Evolutionary conservation across 2,113 vertebrate genomes (phyloP).

Genomic region (Thermophis baileyi): DNA sequence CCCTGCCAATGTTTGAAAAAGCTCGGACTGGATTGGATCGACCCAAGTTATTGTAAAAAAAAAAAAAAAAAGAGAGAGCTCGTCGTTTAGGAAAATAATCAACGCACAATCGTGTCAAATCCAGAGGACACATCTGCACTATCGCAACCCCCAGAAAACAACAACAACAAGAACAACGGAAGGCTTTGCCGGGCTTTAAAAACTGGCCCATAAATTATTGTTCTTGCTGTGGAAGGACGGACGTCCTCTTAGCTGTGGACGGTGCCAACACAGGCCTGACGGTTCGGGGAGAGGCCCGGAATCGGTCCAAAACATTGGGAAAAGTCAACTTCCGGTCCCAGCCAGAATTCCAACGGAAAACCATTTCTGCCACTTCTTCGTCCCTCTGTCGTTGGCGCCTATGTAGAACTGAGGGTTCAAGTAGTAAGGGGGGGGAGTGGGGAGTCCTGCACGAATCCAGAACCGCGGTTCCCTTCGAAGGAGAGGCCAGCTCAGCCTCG

Average conservation of each 20-base stretch:
- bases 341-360: neutral
- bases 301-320: neutral
- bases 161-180: neutral
- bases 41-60: neutral
- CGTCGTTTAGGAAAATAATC: neutral
- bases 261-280: neutral
- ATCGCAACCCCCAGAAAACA: neutral
- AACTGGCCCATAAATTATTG: neutral
- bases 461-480: no score
- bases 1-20: neutral
- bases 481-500: neutral
- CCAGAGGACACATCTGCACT: neutral
- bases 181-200: neutral
- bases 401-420: neutral
- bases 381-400: neutral
- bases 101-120: neutral
- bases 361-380: no score
- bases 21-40: neutral
- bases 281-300: neutral
- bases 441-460: neutral
- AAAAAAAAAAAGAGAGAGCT: no score
- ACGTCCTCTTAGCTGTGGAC: neutral
- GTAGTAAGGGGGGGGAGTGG: no score
- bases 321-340: neutral
- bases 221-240: neutral